These are phyloP conservation scores for Atlantisia rogersi DNA, from an alignment of 2,113 vertebrate species.

Conservation along the genomic window DNA sequence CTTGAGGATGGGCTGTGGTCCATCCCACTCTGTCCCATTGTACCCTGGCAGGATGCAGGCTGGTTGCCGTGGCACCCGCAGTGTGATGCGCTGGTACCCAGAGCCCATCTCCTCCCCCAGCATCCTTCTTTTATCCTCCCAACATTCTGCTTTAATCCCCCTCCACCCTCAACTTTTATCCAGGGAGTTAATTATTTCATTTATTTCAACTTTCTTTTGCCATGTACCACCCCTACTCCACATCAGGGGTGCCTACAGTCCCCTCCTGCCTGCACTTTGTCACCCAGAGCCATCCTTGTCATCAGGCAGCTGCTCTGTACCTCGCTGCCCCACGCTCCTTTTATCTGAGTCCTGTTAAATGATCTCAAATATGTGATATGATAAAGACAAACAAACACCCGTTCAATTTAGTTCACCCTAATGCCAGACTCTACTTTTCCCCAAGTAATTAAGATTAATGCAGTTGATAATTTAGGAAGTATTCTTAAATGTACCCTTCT, in stretches of 20 bases:
- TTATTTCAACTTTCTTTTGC: not conserved
- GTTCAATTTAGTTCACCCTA: conserved; percentile 59
- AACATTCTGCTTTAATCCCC: not conserved
- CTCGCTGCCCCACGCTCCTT: not conserved
- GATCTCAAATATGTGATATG: conserved; percentile 72
- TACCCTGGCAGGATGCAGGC: accelerated
- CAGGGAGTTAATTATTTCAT: not conserved
- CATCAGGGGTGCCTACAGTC: not conserved
- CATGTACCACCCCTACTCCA: not conserved
- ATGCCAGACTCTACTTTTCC: conserved; percentile 72
- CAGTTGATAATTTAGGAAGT: conserved; percentile 73
- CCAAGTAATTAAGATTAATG: conserved; percentile 85
- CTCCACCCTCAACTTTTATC: accelerated
- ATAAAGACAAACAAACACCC: conserved; percentile 68
- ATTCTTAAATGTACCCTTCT: conserved; percentile 73
- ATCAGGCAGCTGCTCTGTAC: not conserved
- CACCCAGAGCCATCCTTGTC: conserved; percentile 6
- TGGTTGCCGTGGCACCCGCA: not conserved
- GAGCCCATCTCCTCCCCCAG: not conserved
- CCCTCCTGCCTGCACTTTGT: not conserved
- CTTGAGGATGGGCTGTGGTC: accelerated
- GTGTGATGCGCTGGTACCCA: not conserved
- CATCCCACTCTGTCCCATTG: not conserved
- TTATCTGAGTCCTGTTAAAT: conserved; percentile 64
- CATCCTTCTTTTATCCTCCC: not conserved